These are phyloP conservation scores for Mus spicilegus DNA, from an alignment of 2,113 vertebrate species.

Conservation along the genomic window DNA sequence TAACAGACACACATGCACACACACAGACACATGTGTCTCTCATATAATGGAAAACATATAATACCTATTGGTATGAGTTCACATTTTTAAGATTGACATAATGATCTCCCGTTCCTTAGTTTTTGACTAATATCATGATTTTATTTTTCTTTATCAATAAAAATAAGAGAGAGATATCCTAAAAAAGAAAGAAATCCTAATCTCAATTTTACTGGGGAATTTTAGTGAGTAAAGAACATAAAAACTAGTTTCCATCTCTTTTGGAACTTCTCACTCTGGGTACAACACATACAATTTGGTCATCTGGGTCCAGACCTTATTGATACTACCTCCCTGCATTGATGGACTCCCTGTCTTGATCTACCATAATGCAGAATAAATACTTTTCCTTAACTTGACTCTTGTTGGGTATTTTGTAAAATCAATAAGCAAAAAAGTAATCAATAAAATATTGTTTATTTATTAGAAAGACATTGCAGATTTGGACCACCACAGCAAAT, in stretches of 20 bases:
- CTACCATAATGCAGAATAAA: not conserved
- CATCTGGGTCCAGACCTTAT: not conserved
- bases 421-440: not conserved
- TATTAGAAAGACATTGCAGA: not conserved
- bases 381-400: not conserved
- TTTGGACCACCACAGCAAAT: not conserved
- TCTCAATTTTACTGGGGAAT: not conserved
- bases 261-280: accelerated
- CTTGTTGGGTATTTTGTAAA: not conserved
- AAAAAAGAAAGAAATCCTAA: not conserved
- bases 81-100: not conserved
- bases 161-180: not conserved
- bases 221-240: not conserved
- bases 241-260: not conserved
- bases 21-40: not conserved
- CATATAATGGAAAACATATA: not conserved
- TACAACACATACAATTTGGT: not conserved
- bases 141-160: not conserved
- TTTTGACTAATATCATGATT: not conserved
- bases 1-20: not conserved
- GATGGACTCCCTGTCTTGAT: not conserved
- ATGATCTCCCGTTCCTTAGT: no score
- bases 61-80: not conserved
- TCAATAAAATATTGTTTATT: not conserved
- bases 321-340: not conserved